Conservation (phyloP, 1,140 invertebrate species). For the Ylistrum balloti region DNA sequence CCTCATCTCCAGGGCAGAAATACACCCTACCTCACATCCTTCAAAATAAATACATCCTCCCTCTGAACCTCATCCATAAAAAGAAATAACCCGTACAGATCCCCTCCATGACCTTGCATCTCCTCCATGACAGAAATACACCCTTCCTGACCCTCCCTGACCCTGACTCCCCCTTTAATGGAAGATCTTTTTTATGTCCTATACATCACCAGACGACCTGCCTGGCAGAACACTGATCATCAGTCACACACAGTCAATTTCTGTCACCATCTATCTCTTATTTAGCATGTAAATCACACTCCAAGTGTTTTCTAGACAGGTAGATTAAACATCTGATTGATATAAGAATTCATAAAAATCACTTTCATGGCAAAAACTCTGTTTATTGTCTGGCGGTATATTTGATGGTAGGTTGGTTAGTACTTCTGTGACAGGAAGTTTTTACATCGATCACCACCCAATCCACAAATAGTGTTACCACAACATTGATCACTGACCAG, state of each 20-base stretch:
- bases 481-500: not conserved
- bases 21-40: too few relatives aligned
- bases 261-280: slow-evolving; percentile 4
- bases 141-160: too few relatives aligned
- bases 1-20: too few relatives aligned
- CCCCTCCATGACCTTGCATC: too few relatives aligned
- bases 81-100: too few relatives aligned
- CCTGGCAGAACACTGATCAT: not conserved
- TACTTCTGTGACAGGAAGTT: not conserved
- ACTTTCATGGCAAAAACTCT: slow-evolving; percentile 1
- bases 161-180: too few relatives aligned
- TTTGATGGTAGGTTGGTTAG: not conserved
- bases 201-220: slow-evolving; percentile 4
- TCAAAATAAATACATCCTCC: not conserved
- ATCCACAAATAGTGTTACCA: too few relatives aligned
- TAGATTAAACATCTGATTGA: not conserved
- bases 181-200: not conserved
- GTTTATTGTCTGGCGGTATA: not conserved
- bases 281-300: slow-evolving; percentile 12
- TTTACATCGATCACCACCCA: not conserved
- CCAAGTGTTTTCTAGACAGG: not conserved
- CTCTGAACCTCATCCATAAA: too few relatives aligned
- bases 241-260: not conserved
- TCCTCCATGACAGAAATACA: too few relatives aligned
- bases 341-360: slow-evolving; percentile 40